These are phyloP conservation scores for Ceratitis capitata DNA, from an alignment of 1,140 invertebrate species.

Conservation along the genomic window DNA sequence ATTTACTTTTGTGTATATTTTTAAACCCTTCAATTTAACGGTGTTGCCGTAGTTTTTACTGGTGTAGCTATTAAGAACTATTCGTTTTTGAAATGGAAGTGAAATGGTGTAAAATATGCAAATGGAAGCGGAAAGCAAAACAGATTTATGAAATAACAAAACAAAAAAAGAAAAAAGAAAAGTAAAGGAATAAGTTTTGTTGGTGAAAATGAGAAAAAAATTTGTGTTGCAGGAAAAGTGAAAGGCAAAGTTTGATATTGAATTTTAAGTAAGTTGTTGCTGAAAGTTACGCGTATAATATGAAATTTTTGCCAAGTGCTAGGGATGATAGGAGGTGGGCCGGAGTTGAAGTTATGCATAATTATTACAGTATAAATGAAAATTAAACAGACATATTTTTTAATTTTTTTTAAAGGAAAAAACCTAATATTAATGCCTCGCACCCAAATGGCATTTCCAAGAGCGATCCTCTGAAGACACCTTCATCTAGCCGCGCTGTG, in stretches of 20 bases:
- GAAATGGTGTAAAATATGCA: slow-evolving; percentile 20
- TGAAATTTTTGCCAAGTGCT: too few species aligned
- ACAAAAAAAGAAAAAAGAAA: neutral
- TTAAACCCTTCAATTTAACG: neutral
- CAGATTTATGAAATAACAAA: neutral
- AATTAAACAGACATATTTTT: too few species aligned
- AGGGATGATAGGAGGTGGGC: neutral
- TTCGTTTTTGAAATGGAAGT: slow-evolving; percentile 21
- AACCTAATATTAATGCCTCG: too few species aligned
- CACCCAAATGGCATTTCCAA: too few species aligned
- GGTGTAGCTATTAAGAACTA: neutral
- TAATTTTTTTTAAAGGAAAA: too few species aligned
- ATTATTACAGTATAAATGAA: too few species aligned
- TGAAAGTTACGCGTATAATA: neutral
- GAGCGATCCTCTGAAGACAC: too few species aligned
- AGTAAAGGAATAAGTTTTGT: neutral
- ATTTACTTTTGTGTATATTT: neutral
- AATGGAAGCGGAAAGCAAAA: slow-evolving; percentile 30
- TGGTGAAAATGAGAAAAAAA: neutral
- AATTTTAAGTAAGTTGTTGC: neutral
- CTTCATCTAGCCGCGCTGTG: too few species aligned
- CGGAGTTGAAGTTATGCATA: neutral
- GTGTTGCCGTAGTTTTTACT: neutral
- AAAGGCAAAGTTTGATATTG: neutral
- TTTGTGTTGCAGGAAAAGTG: neutral